These are phyloP conservation scores for Antheraea assamensis DNA, from an alignment of 2,888 invertebrate genomes.

Conservation along the genomic window DNA sequence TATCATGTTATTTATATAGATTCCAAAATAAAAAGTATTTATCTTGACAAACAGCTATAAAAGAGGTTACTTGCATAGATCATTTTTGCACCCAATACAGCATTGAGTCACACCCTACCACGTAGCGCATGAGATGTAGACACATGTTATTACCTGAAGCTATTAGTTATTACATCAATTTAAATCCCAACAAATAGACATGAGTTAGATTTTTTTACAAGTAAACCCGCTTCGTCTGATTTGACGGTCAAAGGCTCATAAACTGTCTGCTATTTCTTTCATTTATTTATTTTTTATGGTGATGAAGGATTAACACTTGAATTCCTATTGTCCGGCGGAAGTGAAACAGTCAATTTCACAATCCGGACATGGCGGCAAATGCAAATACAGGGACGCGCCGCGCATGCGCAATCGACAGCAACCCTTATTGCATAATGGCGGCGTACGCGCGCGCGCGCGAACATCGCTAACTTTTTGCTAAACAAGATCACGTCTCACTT, in stretches of 20 bases:
- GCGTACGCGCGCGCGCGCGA: constrained; percentile 48
- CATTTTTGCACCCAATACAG: too few relatives aligned
- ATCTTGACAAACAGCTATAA: too few relatives aligned
- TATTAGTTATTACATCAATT: neutral
- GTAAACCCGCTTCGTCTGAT: neutral
- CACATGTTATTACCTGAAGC: too few relatives aligned
- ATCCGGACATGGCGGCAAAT: constrained; percentile 68
- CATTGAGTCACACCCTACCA: too few relatives aligned
- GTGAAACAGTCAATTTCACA: constrained; percentile 76
- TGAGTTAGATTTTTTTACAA: too few relatives aligned
- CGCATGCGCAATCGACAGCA: constrained; percentile 53
- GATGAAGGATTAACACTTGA: constrained; percentile 2
- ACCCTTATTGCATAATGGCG: constrained; percentile 76
- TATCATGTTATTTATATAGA: too few relatives aligned
- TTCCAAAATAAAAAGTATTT: too few relatives aligned
- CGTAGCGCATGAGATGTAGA: too few relatives aligned
- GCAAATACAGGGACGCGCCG: constrained; percentile 51
- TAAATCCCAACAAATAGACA: too few relatives aligned
- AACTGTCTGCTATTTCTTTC: too few relatives aligned
- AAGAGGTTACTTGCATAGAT: too few relatives aligned
- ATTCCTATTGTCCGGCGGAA: constrained; percentile 53
- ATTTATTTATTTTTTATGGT: neutral
- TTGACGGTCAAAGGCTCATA: neutral
- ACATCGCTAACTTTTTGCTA: constrained; percentile 63
- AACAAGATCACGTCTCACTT: constrained; percentile 68